Base-by-base conservation (phyloP, 2,888 invertebrate genomes). In the Notodonta dromedarius region DNA sequence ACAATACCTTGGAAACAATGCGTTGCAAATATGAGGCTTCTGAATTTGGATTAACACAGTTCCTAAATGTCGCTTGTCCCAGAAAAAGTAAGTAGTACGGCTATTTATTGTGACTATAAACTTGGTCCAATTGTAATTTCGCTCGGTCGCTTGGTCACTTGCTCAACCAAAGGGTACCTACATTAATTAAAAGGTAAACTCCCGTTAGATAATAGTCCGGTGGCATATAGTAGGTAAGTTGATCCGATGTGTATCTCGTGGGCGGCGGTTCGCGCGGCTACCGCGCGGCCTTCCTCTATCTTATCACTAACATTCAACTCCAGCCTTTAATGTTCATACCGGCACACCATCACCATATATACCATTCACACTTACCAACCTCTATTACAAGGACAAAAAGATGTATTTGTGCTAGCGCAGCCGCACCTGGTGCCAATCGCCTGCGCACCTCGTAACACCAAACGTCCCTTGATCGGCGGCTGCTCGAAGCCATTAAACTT, bases 231-330 rank as follows among this genome's bases (percentile, higher is more conserved):
- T 66, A 61, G 59, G 39, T 66, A 61, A 61, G 39, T 16, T 54
- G 57, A 60, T 61, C 32, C 57, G 77, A 64, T 66, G 69, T 54
- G 61, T 69, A 69, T 67, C 66, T 6, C 5, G 52, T 32, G 32
- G 51, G 58, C 42, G 54, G 57, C 24, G 35, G 71, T 61, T 63
- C 63, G 59, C 65, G 59, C 59, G 57, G 69, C 69, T 62, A 57
- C 71, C 61, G 66, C 24, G 61, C 57, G 60, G 40, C 58, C 56
- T 66, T n/a, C 53, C 56, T 55, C 54, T 83, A 85, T 87, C 88
- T 88, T 85, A 88, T 85, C 87, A 76, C 72, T 66, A 70, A 87
- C 85, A 85, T 79, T 77, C 81, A 83, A 79, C 73, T 68, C 70
- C 75, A 77, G 82, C 81, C 73, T 71, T 76, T 80, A 75, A 75